A percentile compares a stretch with the other conserved stretches of the same genome.
These are phyloP conservation scores for Palythoa caribaeorum DNA, from an alignment of 92 coral and sea anemone species.

Conservation along the genomic window DNA sequence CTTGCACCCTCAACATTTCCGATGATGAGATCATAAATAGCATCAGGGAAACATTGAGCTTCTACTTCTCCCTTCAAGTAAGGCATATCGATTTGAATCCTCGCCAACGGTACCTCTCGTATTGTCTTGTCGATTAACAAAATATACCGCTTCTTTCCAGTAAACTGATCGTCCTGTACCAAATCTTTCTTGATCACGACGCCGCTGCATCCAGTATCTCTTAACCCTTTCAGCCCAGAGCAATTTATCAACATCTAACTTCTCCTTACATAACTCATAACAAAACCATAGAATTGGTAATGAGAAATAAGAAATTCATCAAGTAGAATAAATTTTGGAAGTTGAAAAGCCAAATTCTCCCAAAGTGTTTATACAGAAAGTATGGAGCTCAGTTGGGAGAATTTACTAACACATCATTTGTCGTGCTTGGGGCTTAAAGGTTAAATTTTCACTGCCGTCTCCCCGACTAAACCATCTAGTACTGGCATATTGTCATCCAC, in stretches of 20 bases:
- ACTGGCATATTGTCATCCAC: neutral
- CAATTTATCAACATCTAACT: no score
- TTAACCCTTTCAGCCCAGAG: no score
- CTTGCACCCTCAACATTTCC: slow-evolving; percentile 35
- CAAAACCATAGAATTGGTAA: no score
- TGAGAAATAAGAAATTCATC: no score
- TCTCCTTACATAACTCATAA: no score
- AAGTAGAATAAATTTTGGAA: no score
- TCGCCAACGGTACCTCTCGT: neutral
- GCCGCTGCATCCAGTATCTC: slow-evolving; percentile 29
- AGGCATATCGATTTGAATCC: slow-evolving; percentile 27
- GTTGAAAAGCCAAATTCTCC: no score
- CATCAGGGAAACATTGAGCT: slow-evolving; percentile 38
- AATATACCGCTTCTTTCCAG: slow-evolving; percentile 13
- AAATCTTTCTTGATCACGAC: neutral
- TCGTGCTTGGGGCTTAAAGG: no score
- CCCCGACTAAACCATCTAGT: slow-evolving; percentile 1
- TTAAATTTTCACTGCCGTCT: neutral
- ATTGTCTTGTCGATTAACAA: slow-evolving; percentile 13
- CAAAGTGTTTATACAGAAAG: no score
- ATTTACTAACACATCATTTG: no score
- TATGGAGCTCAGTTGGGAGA: no score
- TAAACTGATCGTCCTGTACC: slow-evolving; percentile 11
- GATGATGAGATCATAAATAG: slow-evolving; percentile 34
- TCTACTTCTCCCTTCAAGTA: slow-evolving; percentile 36